phyloP scores from a whole-genome alignment of 2,797 vertebrate species.

The Pseudochaenichthys georgianus region DNA sequence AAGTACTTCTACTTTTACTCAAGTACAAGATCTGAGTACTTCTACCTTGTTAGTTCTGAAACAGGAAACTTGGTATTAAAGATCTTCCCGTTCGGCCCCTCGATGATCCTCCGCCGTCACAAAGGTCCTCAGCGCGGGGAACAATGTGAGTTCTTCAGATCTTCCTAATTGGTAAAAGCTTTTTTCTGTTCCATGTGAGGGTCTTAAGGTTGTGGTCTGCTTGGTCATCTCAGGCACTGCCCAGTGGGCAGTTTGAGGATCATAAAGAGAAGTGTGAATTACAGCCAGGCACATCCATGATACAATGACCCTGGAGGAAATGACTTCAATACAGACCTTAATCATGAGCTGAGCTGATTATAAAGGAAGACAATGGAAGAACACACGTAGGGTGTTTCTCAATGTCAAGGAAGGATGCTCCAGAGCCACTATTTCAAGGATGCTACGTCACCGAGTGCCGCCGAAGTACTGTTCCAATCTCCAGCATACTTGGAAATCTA shows the following conservation, averaged over 20 bases:
- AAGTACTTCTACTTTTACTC: no score
- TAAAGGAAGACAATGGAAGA: slow-evolving; percentile 12
- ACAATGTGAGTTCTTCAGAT: slow-evolving; percentile 65
- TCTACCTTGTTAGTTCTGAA: no score
- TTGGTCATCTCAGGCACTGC: slow-evolving; percentile 46
- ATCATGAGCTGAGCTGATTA: slow-evolving; percentile 21
- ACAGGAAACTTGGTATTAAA: no score
- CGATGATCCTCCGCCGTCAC: slow-evolving; percentile 57
- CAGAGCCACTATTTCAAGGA: no score
- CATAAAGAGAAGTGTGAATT: slow-evolving; percentile 37
- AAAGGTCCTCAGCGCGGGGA: slow-evolving; percentile 61
- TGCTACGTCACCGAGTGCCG: no score
- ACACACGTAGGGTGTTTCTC: not conserved
- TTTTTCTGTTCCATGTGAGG: slow-evolving; percentile 49
- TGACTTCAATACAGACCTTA: slow-evolving; percentile 8
- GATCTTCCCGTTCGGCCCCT: slow-evolving; percentile 9
- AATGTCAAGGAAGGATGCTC: no score
- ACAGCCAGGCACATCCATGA: slow-evolving; percentile 44
- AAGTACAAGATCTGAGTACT: no score
- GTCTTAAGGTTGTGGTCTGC: slow-evolving; percentile 45
- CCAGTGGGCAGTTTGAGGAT: slow-evolving; percentile 29
- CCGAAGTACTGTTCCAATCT: no score
- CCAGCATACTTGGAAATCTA: no score
- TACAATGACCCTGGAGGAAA: slow-evolving; percentile 45
- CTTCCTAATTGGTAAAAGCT: slow-evolving; percentile 45